These are phyloP conservation scores for Rambutsinella grinnellia DNA, from an alignment of 2,888 invertebrate genomes.

Conservation along the genomic window DNA sequence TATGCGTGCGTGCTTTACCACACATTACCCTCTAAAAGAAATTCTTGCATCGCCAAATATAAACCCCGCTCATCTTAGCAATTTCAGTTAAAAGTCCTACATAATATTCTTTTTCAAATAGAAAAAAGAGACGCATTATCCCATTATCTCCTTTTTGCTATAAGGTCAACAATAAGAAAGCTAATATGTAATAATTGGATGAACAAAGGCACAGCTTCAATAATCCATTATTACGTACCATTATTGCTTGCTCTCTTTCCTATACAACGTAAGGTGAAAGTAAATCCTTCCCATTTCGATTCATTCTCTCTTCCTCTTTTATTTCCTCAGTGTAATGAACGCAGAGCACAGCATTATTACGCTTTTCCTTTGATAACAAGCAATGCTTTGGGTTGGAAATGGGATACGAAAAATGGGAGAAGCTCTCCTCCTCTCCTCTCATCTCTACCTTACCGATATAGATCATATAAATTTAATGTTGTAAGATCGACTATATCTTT, in stretches of 20 bases:
- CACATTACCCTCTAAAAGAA: too few relatives aligned
- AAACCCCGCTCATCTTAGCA: too few relatives aligned
- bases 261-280: background rate
- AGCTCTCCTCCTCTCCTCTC: background rate
- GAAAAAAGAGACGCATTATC: slow-evolving; percentile 18
- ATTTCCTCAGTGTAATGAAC: background rate
- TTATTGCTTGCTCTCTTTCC: background rate
- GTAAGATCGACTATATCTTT: too few relatives aligned
- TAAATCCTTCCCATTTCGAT: slow-evolving; percentile 1
- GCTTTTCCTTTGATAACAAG: background rate
- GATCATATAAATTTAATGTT: too few relatives aligned
- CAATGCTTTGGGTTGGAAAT: background rate
- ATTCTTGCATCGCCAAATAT: too few relatives aligned
- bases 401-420: background rate
- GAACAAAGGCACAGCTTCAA: slow-evolving; percentile 5
- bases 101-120: too few relatives aligned
- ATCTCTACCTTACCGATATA: too few relatives aligned
- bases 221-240: slow-evolving; percentile 14
- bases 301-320: background rate
- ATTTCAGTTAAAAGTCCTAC: too few relatives aligned
- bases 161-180: slow-evolving; percentile 27
- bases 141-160: slow-evolving; percentile 32
- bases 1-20: too few relatives aligned
- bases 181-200: background rate
- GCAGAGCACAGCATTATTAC: background rate